Percentiles rank a stretch among this genome's conserved stretches.
Evolutionary conservation across 2,888 invertebrate genomes (phyloP).

Genomic region (Melieria picta): DNA sequence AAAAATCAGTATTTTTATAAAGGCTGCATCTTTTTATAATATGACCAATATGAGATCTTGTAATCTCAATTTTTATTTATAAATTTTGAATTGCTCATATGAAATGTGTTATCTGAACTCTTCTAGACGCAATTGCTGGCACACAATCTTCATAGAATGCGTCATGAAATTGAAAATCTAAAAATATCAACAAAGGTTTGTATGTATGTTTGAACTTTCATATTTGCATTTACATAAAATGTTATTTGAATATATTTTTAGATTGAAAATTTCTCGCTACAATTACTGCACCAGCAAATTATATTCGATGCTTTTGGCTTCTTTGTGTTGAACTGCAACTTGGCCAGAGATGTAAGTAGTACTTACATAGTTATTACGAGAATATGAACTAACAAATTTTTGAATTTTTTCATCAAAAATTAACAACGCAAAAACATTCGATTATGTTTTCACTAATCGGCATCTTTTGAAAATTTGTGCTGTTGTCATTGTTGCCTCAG

Average conservation of each 20-base stretch:
- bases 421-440: not conserved
- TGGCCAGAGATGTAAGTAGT: conserved; percentile 44
- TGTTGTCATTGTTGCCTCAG: no score
- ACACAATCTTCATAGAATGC: conserved; percentile 43
- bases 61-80: not conserved
- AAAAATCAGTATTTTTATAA: no score
- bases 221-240: conserved; percentile 6
- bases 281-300: conserved; percentile 49
- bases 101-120: not conserved
- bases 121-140: conserved; percentile 42
- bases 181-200: conserved; percentile 45
- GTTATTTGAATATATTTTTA: conserved; percentile 28
- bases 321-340: conserved; percentile 43
- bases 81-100: not conserved
- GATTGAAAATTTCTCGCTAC: conserved; percentile 51
- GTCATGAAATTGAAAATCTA: conserved; percentile 42
- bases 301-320: conserved; percentile 47
- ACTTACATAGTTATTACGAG: not conserved
- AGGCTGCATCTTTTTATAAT: no score
- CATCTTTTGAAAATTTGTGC: no score
- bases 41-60: not conserved
- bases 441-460: not conserved
- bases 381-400: conserved; percentile 10
- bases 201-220: not conserved
- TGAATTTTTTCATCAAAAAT: not conserved